Evolutionary conservation across 2,113 vertebrate genomes (phyloP).

Genomic region (Meriones unguiculatus): DNA sequence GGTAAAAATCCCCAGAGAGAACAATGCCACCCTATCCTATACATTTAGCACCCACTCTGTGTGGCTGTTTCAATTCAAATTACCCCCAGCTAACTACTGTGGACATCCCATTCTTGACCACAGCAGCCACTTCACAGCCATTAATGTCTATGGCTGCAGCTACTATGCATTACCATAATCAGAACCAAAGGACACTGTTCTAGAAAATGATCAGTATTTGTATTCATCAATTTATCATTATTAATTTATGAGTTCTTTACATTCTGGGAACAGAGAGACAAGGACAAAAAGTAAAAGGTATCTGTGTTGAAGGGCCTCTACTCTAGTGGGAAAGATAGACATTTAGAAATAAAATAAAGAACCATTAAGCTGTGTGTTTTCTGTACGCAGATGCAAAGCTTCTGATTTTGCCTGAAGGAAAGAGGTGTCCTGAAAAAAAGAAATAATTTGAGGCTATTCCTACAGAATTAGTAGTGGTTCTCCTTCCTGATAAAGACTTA

Average conservation of each 20-base stretch:
- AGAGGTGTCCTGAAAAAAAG: background rate
- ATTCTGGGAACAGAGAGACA: background rate
- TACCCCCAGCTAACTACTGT: background rate
- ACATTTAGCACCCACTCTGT: too few species aligned
- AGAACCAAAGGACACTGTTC: background rate
- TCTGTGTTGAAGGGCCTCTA: background rate
- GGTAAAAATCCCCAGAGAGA: background rate
- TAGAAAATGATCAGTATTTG: background rate
- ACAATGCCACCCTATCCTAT: background rate
- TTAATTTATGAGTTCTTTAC: background rate
- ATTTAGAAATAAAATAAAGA: background rate
- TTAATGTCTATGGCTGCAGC: background rate
- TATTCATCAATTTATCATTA: background rate
- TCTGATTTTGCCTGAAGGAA: background rate
- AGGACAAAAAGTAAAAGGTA: constrained; percentile 12
- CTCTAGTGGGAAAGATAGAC: background rate
- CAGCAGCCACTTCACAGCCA: background rate
- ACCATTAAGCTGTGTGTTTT: background rate
- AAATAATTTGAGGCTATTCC: background rate
- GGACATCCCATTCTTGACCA: background rate
- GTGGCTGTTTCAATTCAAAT: background rate
- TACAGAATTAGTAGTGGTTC: background rate
- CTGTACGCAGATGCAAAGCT: background rate
- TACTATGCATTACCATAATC: background rate
- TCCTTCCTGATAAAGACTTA: background rate